Evolutionary conservation across 2,797 vertebrate genomes (phyloP).

Genomic region (Rousettus madagascariensis): DNA sequence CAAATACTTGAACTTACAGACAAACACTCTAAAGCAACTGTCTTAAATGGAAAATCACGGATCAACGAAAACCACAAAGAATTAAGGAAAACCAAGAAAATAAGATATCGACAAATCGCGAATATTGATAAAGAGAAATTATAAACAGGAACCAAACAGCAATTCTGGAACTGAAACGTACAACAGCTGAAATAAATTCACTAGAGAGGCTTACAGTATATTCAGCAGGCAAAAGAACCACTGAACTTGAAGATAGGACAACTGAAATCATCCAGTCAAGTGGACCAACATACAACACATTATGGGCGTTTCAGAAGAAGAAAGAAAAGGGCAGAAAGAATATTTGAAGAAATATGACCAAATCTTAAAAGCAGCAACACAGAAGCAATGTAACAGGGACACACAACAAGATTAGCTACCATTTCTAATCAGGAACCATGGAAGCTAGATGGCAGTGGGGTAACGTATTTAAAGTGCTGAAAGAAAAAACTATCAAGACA

Average conservation of each 20-base stretch:
- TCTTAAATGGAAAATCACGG: background rate
- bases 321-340: background rate
- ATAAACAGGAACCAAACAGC: background rate
- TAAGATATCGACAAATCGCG: background rate
- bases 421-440: background rate
- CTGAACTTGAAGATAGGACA: background rate
- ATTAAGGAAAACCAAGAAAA: background rate
- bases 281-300: background rate
- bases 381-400: background rate
- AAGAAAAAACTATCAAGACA: background rate
- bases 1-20: background rate
- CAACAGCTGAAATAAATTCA: background rate
- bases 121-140: background rate
- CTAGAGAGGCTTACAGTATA: background rate
- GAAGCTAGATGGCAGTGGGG: background rate
- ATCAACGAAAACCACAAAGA: background rate
- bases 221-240: background rate
- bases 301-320: background rate
- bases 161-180: background rate
- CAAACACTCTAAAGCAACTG: background rate
- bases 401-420: background rate
- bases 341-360: background rate
- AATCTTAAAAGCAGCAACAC: background rate
- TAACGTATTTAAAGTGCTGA: background rate
- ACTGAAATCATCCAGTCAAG: background rate